Evolutionary conservation across 2,113 vertebrate species (phyloP), one percentile per base, ranked within the genome.

Genomic region (Bettongia penicillata): DNA sequence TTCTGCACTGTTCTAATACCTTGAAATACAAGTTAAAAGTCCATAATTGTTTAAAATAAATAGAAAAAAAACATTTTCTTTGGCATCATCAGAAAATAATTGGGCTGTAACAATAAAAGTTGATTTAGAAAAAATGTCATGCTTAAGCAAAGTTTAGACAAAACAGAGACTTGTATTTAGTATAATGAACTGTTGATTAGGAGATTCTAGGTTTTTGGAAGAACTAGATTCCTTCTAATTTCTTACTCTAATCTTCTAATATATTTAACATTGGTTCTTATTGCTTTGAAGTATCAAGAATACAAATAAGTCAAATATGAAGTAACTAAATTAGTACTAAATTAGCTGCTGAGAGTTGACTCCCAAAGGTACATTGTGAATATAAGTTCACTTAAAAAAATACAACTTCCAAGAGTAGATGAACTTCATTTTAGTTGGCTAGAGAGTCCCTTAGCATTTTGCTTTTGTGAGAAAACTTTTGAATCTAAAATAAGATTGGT

Each of bases 61-160:
- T 95, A 97, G n/a, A n/a, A 98, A 98, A 98, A 95, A 26, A 55
- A 94, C 94, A 95, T 97, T 98, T 99, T 98, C 99, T 99, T 99
- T 99, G 99, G 99, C 98, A 98, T 99, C 97, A 97, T 97, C 96
- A 97, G 97, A 97, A 98, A 98, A 98, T 97, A 98, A 98, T 91
- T 98, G 98, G 96, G 97, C 93, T 98, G 98, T 89, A 97, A 97
- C 96, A 98, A 96, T 97, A 96, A 97, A 97, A 98, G 91, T 50
- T 9, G 55, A 97, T 92, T 97, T 95, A 97, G 96, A 97, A 98
- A 95, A 93, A 91, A 95, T 92, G 91, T 61, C 98, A 96, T 90
- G 94, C 77, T 93, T 98, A 96, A 96, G 93, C 96, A 98, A 98
- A 97, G 95, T 92, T 97, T 47, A 96, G 92, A 97, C 98, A 90